Evolutionary conservation across 2,113 vertebrate species (phyloP).

Genomic region (Elephas maximus): DNA sequence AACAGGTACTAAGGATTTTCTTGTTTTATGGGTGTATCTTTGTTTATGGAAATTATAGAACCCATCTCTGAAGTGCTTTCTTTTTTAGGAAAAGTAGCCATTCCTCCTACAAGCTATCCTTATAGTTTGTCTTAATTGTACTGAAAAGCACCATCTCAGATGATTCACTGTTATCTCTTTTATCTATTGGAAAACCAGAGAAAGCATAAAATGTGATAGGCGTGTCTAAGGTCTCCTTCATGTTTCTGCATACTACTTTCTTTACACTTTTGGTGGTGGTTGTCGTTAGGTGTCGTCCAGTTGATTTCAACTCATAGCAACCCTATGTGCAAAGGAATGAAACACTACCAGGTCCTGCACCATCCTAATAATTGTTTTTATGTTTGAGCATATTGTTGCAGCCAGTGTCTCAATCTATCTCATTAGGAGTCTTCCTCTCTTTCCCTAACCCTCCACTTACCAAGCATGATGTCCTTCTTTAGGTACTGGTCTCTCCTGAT

Average conservation of each 20-base stretch:
- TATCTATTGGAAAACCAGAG: background rate
- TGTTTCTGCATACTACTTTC: background rate
- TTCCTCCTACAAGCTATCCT: background rate
- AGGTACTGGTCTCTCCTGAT: no score
- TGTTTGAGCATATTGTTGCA: no score
- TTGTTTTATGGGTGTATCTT: background rate
- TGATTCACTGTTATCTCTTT: background rate
- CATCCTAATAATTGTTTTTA: no score
- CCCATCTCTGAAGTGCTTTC: background rate
- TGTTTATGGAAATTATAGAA: background rate
- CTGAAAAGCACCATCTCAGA: background rate
- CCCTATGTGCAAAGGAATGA: no score
- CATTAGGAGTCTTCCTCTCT: no score
- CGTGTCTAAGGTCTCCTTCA: background rate
- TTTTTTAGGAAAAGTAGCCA: background rate
- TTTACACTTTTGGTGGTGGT: background rate
- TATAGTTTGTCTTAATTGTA: background rate
- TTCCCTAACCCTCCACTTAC: no score
- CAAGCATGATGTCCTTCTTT: no score
- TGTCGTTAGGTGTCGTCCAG: no score
- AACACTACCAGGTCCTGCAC: no score
- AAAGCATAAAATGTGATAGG: background rate
- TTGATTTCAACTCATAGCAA: no score
- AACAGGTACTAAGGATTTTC: background rate
- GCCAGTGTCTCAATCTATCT: no score